phyloP scores from a whole-genome alignment of 2,113 vertebrate genomes.

The Ploceus nigricollis region DNA sequence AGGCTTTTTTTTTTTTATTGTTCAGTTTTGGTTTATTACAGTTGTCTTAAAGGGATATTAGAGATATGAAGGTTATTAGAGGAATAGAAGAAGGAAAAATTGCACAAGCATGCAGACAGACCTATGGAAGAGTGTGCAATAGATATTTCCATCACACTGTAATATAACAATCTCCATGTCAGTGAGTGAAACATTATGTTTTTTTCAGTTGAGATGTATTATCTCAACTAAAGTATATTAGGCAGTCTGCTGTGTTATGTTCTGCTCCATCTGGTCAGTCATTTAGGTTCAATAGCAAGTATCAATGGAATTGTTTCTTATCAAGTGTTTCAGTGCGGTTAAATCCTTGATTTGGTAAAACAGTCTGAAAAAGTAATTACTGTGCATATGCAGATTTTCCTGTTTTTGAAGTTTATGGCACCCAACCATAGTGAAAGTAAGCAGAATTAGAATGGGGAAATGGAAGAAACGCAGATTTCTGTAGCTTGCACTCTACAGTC shows the following conservation, averaged over 20 bases:
- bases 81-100: conserved; percentile 21
- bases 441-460: conserved; percentile 3
- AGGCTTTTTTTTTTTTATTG: conserved; percentile 58
- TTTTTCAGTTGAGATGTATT: conserved; percentile 59
- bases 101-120: conserved; percentile 19
- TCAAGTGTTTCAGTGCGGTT: conserved; percentile 23
- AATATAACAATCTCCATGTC: conserved; percentile 49
- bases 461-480: neutral
- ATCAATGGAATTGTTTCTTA: conserved; percentile 62
- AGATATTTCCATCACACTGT: conserved; percentile 52
- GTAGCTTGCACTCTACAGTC: neutral
- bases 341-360: conserved; percentile 53
- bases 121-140: conserved; percentile 56
- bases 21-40: conserved; percentile 61
- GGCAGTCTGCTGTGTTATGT: conserved; percentile 49
- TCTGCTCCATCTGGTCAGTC: conserved; percentile 58
- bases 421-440: conserved; percentile 1
- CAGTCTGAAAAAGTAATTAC: conserved; percentile 30
- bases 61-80: conserved; percentile 42
- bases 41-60: conserved; percentile 49
- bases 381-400: conserved; percentile 7
- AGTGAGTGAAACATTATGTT: conserved; percentile 26
- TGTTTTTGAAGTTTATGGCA: conserved; percentile 27
- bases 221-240: conserved; percentile 60
- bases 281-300: conserved; percentile 46